Base-by-base conservation (phyloP, 2,113 vertebrate species). In the Tupaia chinensis region DNA sequence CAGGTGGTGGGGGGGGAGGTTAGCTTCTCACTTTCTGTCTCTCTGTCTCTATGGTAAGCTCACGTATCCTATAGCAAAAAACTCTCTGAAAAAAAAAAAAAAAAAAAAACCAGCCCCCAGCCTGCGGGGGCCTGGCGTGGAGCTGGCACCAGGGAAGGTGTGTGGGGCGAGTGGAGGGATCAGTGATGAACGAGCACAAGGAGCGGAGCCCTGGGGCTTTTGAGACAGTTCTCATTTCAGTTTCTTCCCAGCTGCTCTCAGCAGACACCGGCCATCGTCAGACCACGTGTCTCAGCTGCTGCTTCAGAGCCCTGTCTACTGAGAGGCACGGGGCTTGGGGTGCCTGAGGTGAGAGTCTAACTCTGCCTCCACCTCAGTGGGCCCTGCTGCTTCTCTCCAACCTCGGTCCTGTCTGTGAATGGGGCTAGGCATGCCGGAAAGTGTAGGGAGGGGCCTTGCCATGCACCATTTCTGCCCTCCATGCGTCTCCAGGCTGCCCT, bases 131-230 rank as follows among this genome's bases (percentile, higher is more conserved):
- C 87, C 87, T 91, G 63, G 53, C 84, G 54, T 0, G 19, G 53
- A 83, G 79, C 66, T 91, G 93, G 88, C n/a, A 93, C 85, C 69
- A 16, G 77, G 63, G 60, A 91, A 77, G 56, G n/a, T n/a, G 29
- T 56, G 22, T 66, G 54, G 63, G 11, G 44, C 10, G 8, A 23
- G 44, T 1, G 9, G 76, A 80, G 34, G 61, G 65, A 76, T 11
- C 0, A 1, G 23, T 56, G 70, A 90, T 27, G n/a, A 70, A 82
- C 0, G 19, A 79, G 72, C 3, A 9, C n/a, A 19, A 23, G 20
- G 61, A 89, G 25, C 63, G 9, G 58, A 81, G 72, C 13, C 79
- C 60, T 16, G n/a, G 68, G 19, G 66, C 66, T 65, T 77, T 63
- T 56, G 32, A 5, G 19, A 29, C 3, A 13, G n/a, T 10, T 66